Evolutionary conservation across 2,113 vertebrate genomes (phyloP), one percentile per base, ranked within the genome.

Genomic region (Bettongia penicillata): DNA sequence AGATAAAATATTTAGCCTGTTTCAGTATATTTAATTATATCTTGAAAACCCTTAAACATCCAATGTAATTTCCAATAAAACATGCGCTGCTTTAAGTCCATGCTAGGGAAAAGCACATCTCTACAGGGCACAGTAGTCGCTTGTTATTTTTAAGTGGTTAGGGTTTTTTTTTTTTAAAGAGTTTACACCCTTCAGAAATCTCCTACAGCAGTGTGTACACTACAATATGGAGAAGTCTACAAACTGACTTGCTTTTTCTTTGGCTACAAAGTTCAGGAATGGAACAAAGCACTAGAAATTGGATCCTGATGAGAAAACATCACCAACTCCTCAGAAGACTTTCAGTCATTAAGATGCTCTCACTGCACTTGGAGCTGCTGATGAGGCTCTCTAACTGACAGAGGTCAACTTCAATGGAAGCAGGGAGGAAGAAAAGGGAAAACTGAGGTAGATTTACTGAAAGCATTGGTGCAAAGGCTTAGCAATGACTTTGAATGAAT

Each of bases 281-380:
- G 99, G 99, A 99, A 99, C 98, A 99, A 99, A 99, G 99, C 98
- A 97, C 99, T 99, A 98, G 99, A 99, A 99, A 99, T 99, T 99
- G 99, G 99, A 99, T 99, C 99, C 99, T 99, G 99, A 99, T 99
- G 99, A 99, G 99, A 99, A 99, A 99, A 99, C 99, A 99, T 98
- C 98, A 99, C 98, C 98, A 99, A 98, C 98, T 99, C 99, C 98
- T 99, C 99, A 98, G 98, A 99, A 99, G 99, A 99, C 99, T 99
- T 98, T 99, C 98, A 98, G 98, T 99, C 99, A 99, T 99, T 99
- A 99, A 99, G 98, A 98, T 98, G 97, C 98, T 98, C 98, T 98
- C 98, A 97, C 98, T 98, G 98, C 98, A 98, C 98, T 98, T 98
- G 98, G 98, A 98, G 99, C 98, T 98, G 96, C 98, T 99, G 99